phyloP scores from a whole-genome alignment of 1,140 invertebrate genomes.

The Colletes gigas region DNA sequence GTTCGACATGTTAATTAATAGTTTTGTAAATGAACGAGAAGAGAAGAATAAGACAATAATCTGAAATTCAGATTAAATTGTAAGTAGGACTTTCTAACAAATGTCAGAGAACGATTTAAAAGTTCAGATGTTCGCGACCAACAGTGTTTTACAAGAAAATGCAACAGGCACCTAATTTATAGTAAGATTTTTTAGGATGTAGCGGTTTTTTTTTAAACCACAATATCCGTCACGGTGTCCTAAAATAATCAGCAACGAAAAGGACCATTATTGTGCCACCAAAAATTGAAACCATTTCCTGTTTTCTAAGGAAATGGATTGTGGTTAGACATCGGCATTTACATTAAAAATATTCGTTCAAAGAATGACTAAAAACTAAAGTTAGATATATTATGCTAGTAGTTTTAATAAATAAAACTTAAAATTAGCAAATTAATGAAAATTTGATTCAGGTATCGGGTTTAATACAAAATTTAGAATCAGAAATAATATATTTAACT shows the following conservation, averaged over 20 bases:
- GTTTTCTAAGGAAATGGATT: slow-evolving; percentile 45
- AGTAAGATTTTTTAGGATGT: slow-evolving; percentile 38
- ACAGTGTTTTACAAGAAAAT: neutral
- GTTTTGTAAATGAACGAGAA: neutral
- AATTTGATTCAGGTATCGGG: too few relatives aligned
- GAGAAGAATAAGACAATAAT: neutral
- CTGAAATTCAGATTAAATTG: too few relatives aligned
- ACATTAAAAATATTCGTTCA: neutral
- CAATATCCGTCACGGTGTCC: slow-evolving; percentile 40
- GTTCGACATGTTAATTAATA: slow-evolving; percentile 45
- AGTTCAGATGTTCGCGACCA: neutral
- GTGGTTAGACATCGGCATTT: neutral
- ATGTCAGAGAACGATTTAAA: too few relatives aligned
- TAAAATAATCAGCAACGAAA: neutral
- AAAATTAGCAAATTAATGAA: too few relatives aligned
- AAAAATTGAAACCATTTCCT: slow-evolving; percentile 36
- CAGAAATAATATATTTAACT: too few relatives aligned
- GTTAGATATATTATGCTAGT: too few relatives aligned
- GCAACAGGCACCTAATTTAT: slow-evolving; percentile 23
- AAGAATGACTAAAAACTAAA: too few relatives aligned
- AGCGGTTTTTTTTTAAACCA: slow-evolving; percentile 32
- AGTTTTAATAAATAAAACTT: too few relatives aligned
- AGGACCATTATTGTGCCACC: neutral
- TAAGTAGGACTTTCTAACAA: neutral
- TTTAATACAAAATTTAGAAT: too few relatives aligned